Evolutionary conservation across 2,113 vertebrate species (phyloP), one percentile per base, ranked within the genome.

Genomic region (Coreoperca whiteheadi): DNA sequence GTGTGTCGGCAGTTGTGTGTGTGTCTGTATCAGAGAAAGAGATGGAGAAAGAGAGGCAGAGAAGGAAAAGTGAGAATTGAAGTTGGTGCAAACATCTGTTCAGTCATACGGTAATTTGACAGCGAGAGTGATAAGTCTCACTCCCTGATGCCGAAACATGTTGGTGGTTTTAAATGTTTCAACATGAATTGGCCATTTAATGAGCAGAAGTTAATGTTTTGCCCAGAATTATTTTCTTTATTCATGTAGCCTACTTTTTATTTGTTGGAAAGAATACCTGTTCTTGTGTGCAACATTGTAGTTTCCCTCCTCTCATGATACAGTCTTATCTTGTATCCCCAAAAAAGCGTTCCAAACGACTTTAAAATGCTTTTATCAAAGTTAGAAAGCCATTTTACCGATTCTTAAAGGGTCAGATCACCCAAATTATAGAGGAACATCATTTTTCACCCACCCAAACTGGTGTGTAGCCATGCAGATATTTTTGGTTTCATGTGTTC

Each of bases 31-130:
- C 76, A 6, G 50, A 6, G 53, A 39, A 41, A 41, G 41, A 56
- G 32, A 32, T 10, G 30, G 57, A 39, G 61, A 51, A 20, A 67
- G 70, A 72, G 69, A 67, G n/a, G 65, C 37, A 48, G 63, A 61
- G 51, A 37, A 59, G 50, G 32, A 59, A 71, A 54, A 61, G 64
- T 74, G 80, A 79, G 81, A 84, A 82, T 10, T 73, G 56, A 82
- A 79, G 82, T 34, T 59, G 83, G 81, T 72, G 84, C 63, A 82
- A 87, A 87, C 91, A 90, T 94, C 88, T 91, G 91, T 85, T 91
- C 79, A 63, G 90, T 90, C 80, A 76, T 73, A 83, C 6, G 75
- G 84, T 79, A 75, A 81, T 79, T 56, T 82, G 83, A 88, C 78
- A 88, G 60, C 18, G 3, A 83, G 77, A 80, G 82, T 77, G 77